A percentile compares a stretch with the other conserved stretches of the same genome.
Conservation (phyloP, 1,140 invertebrate species). For the Euglossa dilemma region DNA sequence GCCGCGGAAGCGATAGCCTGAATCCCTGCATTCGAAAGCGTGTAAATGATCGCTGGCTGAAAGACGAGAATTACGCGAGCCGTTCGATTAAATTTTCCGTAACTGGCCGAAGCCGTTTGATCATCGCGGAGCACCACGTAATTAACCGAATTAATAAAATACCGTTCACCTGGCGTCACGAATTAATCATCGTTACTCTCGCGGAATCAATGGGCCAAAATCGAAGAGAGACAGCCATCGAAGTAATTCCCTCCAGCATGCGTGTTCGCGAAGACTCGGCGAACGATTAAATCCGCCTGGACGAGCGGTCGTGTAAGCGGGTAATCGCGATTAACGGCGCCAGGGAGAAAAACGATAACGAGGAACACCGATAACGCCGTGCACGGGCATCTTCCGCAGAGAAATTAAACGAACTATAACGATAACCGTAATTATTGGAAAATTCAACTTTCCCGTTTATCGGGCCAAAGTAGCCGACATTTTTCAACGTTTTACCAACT, state of each 20-base stretch:
- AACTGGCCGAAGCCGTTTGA: neutral
- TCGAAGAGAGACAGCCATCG: neutral
- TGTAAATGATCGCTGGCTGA: slow-evolving; percentile 16
- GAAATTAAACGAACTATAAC: neutral
- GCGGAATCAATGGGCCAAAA: neutral
- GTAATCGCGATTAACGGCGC: neutral
- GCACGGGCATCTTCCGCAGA: neutral
- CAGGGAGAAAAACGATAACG: neutral
- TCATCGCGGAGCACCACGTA: slow-evolving; percentile 29
- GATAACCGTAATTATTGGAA: neutral
- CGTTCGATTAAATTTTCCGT: slow-evolving; percentile 47
- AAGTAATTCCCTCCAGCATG: neutral
- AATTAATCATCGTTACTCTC: neutral
- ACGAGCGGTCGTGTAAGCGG: neutral
- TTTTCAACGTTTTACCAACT: too few relatives aligned
- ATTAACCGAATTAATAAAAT: slow-evolving; percentile 53
- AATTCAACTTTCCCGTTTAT: neutral
- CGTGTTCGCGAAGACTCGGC: neutral
- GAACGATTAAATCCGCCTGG: neutral
- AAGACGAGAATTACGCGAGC: slow-evolving; percentile 16
- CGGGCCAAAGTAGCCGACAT: neutral
- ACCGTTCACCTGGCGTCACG: slow-evolving; percentile 25
- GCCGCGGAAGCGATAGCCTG: neutral
- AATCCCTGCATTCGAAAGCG: neutral
- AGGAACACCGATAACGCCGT: neutral